These are phyloP conservation scores for Drosophila incognita DNA, from an alignment of 2,888 invertebrate genomes.

Conservation along the genomic window DNA sequence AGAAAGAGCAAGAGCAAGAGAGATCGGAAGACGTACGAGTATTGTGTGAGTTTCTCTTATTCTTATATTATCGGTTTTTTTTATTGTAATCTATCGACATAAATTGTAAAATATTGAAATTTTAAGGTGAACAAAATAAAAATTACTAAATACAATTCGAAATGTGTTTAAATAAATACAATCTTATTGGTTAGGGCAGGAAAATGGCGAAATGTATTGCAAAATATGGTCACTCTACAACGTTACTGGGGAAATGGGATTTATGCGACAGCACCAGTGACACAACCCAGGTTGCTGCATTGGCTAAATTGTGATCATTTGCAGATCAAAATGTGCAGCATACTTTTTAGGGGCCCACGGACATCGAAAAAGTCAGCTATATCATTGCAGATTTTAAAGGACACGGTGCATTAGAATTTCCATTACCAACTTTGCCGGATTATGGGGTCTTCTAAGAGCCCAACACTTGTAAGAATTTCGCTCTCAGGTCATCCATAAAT, in stretches of 20 bases:
- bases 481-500: too few species aligned
- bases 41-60: slow-evolving; percentile 44
- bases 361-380: neutral
- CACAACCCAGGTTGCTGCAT: neutral
- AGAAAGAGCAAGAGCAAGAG: too few species aligned
- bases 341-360: neutral
- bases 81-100: slow-evolving; percentile 35
- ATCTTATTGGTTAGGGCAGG: neutral
- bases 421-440: neutral
- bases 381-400: neutral
- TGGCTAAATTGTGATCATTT: neutral
- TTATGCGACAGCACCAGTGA: neutral
- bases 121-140: slow-evolving; percentile 44
- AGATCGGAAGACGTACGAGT: slow-evolving; percentile 50
- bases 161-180: slow-evolving; percentile 5
- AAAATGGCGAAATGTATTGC: neutral
- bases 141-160: slow-evolving; percentile 26
- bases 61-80: slow-evolving; percentile 19
- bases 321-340: neutral
- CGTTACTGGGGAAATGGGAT: too few species aligned
- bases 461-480: neutral
- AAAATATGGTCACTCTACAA: neutral
- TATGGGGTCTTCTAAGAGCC: neutral
- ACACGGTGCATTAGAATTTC: neutral
- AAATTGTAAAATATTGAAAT: slow-evolving; percentile 46